A percentile compares a stretch with the other conserved stretches of the same genome.
Conservation (phyloP, 2,113 vertebrate species). For the Chlorocebus sabaeus region DNA sequence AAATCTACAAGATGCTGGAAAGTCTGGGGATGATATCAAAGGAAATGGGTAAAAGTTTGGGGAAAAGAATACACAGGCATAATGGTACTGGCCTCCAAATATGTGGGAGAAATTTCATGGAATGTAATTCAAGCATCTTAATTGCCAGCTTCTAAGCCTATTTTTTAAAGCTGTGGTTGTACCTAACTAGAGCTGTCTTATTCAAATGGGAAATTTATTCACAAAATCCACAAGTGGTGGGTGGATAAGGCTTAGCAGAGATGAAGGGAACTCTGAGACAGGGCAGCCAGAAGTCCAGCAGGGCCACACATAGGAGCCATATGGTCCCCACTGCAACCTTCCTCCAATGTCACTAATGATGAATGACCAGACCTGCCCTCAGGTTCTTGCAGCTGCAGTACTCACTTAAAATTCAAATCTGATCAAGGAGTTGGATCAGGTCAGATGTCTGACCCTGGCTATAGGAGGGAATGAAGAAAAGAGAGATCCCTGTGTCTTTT, state of each 20-base stretch:
- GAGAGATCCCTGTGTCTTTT: neutral
- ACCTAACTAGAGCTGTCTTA: neutral
- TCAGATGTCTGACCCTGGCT: neutral
- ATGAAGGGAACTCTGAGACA: neutral
- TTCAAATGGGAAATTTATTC: neutral
- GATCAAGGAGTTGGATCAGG: neutral
- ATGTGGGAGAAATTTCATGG: neutral
- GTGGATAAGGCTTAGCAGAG: neutral
- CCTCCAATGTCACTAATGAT: neutral
- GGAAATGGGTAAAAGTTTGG: neutral
- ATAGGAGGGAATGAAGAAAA: neutral
- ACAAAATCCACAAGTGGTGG: neutral
- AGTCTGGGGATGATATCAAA: neutral
- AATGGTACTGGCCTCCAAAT: neutral
- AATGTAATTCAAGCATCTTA: neutral
- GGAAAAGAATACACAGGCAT: neutral
- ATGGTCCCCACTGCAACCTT: neutral
- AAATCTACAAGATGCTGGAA: neutral
- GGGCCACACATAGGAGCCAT: neutral
- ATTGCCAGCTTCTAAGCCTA: neutral
- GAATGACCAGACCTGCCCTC: neutral
- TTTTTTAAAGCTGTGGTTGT: neutral
- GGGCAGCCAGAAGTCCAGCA: neutral
- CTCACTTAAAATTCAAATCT: neutral
- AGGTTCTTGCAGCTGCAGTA: neutral